Conservation (phyloP, 1,140 invertebrate genomes). For the Monochamus saltuarius region DNA sequence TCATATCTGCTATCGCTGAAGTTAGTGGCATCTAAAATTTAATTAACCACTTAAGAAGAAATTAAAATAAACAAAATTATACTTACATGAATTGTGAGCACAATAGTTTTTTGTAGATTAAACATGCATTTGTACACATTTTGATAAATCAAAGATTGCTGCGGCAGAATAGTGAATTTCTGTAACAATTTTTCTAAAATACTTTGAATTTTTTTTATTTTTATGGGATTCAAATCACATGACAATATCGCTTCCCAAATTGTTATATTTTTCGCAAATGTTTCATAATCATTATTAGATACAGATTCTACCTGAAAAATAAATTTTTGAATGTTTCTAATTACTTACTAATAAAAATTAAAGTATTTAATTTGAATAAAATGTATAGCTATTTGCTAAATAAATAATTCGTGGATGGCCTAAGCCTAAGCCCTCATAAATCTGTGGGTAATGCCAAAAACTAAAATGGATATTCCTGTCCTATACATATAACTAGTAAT, state of each 20-base stretch:
- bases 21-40: constrained; percentile 42
- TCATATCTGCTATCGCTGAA: constrained; percentile 34
- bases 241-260: constrained; percentile 32
- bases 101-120: constrained; percentile 31
- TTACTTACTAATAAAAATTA: not conserved
- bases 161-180: constrained; percentile 19
- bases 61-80: constrained; percentile 10
- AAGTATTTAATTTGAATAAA: too few species aligned
- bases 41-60: constrained; percentile 17
- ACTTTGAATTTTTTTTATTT: constrained; percentile 35
- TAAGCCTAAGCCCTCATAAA: too few species aligned
- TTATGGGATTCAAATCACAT: constrained; percentile 37
- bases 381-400: too few species aligned
- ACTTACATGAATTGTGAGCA: constrained; percentile 36
- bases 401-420: too few species aligned
- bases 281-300: constrained; percentile 14
- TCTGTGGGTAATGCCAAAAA: too few species aligned
- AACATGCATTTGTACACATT: constrained; percentile 30
- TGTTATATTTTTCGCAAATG: constrained; percentile 30
- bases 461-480: too few species aligned
- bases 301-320: constrained; percentile 27
- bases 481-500: too few species aligned
- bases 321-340: not conserved
- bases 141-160: constrained; percentile 11
- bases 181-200: constrained; percentile 34